Base-by-base conservation (phyloP, 2,797 vertebrate genomes). In the Oreochromis grahami region DNA sequence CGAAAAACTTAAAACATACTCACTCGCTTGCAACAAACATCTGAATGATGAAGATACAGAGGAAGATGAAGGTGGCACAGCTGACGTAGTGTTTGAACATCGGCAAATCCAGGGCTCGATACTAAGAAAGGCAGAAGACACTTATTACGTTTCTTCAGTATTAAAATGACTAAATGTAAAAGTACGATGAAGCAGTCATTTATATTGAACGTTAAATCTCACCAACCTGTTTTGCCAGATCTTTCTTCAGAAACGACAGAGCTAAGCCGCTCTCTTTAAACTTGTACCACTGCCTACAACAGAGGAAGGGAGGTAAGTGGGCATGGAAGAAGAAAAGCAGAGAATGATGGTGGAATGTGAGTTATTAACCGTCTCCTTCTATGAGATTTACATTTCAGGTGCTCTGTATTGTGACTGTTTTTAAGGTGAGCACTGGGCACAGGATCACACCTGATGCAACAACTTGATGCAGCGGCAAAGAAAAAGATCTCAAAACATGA, bases 11-110 rank as follows among this genome's bases (percentile, higher is more conserved):
- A 41, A 32, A 26, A 38, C 38, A 52, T 29, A 96, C 98, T 97
- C 93, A 99, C 98, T 95, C 83, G 63, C 94, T 92, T 88, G 97
- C 96, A 83, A 98, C 95, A 24, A 97, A 91, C 93, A 98, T 94
- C 80, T 99, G 98, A 89, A 99, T 91, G 50, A 97, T 76, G 92
- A 99, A 98, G 94, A 99, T 97, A 87, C 97, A 98, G 86, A 98
- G 10, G 91, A 99, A 98, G 90, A 99, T 96, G 55, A 98, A 92
- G 80, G 96, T 86, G 82, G 98, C 98, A 60, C 98, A 99, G 7
- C 84, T 95, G 0, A 99, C 97, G 88, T 99, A 98, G 86, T 97
- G 95, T 87, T 97, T 97, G 93, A 98, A 97, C 91, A 96, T 96
- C 1, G 96, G 97, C 83, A 99, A 95, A 86, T 98, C 97, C 76